A percentile compares a stretch with the other conserved stretches of the same genome.
phyloP scores from a whole-genome alignment of 2,888 invertebrate genomes.

The Agrochola lota region DNA sequence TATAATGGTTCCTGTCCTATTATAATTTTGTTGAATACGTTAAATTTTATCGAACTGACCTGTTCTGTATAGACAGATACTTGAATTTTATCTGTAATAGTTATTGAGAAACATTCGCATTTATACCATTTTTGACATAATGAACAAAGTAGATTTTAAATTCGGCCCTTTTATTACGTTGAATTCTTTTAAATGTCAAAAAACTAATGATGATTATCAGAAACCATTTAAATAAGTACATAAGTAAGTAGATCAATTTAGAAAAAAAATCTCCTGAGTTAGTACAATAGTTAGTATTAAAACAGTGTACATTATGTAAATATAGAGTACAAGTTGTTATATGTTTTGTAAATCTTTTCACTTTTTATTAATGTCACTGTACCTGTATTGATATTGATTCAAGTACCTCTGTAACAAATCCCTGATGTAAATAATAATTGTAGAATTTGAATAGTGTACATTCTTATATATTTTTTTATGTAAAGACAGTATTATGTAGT shows the following conservation, averaged over 20 bases:
- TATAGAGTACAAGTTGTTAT: conserved; percentile 71
- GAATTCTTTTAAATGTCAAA: neutral
- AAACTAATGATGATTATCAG: conserved; percentile 9
- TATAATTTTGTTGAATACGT: neutral
- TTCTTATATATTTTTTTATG: conserved; percentile 56
- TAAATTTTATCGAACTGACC: neutral
- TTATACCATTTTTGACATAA: conserved; percentile 6
- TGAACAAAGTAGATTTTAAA: neutral
- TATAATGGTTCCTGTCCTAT: conserved; percentile 30
- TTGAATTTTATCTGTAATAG: neutral
- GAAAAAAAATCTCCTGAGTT: conserved; percentile 1
- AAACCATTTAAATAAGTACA: conserved; percentile 22
- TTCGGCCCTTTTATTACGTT: neutral
- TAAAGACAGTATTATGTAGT: conserved; percentile 19
- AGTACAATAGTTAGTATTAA: conserved; percentile 32
- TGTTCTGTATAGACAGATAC: neutral
- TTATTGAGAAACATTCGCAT: conserved; percentile 16
- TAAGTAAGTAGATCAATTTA: conserved; percentile 13
- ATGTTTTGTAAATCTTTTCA: conserved; percentile 72
- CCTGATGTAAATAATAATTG: conserved; percentile 42
- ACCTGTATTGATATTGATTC: conserved; percentile 17
- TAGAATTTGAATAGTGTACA: conserved; percentile 38
- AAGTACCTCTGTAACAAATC: conserved; percentile 47
- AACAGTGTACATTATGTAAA: conserved; percentile 62
- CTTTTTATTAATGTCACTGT: conserved; percentile 42